Evolutionary conservation across 2,113 vertebrate species (phyloP), one percentile per base, ranked within the genome.

Genomic region (Chunga burmeisteri): DNA sequence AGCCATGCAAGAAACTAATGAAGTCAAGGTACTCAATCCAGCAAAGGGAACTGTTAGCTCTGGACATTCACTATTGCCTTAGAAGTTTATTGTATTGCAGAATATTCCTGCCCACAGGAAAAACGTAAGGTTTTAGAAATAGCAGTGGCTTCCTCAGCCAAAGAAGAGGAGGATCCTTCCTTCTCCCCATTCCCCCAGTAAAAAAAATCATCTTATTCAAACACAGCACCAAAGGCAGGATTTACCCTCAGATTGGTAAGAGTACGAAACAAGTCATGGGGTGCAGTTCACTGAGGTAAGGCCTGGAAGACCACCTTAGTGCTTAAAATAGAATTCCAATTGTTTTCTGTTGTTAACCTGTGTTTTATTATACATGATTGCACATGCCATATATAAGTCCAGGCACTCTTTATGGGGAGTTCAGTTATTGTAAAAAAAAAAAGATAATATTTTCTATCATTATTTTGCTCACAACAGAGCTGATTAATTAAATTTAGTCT

Each of bases 151-250:
- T 87, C 15, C 25, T 67, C 59, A 67, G 23, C 17, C 27, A 66
- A 58, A 53, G 20, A 65, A 3, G 20, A 46, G 11, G 27, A 72
- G 3, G 10, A 23, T 49, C 9, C 6, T n/a, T 67, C 23, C 27
- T 52, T 50, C 5, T 17, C 7, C 25, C 8, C 2, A n/a, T 4
- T 4, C 3, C 7, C 8, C 18, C 8, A 22, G 30, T 16, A 38
- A 78, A 83, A 55, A 62, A 49, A 49, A 25, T 26, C 4, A 42
- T 13, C 14, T 59, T 19, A 19, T 27, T 71, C 25, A 70, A 63
- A 38, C 40, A 44, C 2, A 9, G 11, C 10, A 1, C 18, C 30
- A 63, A 84, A 53, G 47, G 18, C 38, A 52, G 16, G 29, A 84
- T 40, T 67, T 83, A 73, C 11, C 27, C 10, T 66, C 21, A 50